A percentile compares a stretch with the other conserved stretches of the same genome.
Evolutionary conservation across 2,888 invertebrate species (phyloP).

Genomic region (Xestia rhomboidea): DNA sequence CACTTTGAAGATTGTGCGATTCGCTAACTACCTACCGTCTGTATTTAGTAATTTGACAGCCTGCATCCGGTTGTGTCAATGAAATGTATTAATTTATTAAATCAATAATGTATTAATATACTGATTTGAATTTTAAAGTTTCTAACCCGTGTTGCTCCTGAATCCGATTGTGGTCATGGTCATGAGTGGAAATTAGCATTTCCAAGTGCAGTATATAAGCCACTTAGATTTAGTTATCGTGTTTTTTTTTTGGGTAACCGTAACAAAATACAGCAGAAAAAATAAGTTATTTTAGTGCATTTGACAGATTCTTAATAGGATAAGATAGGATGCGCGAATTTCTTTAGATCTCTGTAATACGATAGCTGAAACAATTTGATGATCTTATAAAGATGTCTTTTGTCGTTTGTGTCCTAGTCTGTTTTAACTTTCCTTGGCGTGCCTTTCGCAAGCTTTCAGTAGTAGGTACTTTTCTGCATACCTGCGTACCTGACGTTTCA

Average conservation of each 20-base stretch:
- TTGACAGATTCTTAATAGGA: neutral
- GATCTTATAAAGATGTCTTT: neutral
- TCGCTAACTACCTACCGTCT: slow-evolving; percentile 44
- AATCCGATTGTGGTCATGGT: slow-evolving; percentile 47
- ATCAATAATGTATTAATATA: slow-evolving; percentile 22
- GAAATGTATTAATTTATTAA: slow-evolving; percentile 33
- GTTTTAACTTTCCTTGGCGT: neutral
- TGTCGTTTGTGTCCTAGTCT: neutral
- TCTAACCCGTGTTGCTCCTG: slow-evolving; percentile 20
- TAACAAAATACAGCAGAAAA: neutral
- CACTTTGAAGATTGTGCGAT: slow-evolving; percentile 44
- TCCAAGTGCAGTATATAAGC: slow-evolving; percentile 8
- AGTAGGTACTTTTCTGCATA: neutral
- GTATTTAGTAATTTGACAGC: slow-evolving; percentile 45
- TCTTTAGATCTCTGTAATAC: neutral
- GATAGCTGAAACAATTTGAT: neutral
- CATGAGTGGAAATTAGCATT: slow-evolving; percentile 35
- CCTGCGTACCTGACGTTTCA: no score
- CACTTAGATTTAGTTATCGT: neutral
- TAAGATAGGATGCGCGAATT: neutral
- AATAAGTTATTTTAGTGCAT: neutral
- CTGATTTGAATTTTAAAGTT: slow-evolving; percentile 29
- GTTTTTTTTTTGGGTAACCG: neutral
- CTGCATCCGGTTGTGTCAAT: slow-evolving; percentile 47
- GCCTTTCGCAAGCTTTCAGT: neutral